phyloP scores from a whole-genome alignment of 2,888 invertebrate species.

The Monochamus alternatus region DNA sequence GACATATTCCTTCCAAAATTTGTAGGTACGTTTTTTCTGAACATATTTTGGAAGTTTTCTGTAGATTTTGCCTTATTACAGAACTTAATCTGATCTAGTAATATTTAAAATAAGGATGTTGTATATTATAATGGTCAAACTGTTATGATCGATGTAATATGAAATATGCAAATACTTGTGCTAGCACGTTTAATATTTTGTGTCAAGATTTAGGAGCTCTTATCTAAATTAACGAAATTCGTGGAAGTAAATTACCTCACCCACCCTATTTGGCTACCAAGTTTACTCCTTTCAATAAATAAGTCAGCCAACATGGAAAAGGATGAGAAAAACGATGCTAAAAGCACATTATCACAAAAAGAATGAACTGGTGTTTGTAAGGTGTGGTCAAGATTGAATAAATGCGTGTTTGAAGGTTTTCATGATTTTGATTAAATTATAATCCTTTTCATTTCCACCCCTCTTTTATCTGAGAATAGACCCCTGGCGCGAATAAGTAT shows the following conservation, averaged over 20 bases:
- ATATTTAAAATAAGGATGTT: too few relatives aligned
- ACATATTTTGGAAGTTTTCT: too few relatives aligned
- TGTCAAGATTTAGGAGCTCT: conserved; percentile 50
- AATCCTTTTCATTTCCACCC: conserved; percentile 66
- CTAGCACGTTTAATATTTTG: background rate
- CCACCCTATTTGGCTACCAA: conserved; percentile 30
- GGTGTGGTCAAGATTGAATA: conserved; percentile 67
- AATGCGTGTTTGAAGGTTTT: conserved; percentile 69
- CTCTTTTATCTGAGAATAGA: conserved; percentile 43
- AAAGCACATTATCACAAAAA: conserved; percentile 47
- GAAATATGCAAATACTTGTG: background rate
- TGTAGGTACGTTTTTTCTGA: too few relatives aligned
- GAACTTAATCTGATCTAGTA: too few relatives aligned
- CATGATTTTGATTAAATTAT: conserved; percentile 69
- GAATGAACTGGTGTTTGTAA: conserved; percentile 56
- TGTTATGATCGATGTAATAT: too few relatives aligned
- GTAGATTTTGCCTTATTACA: too few relatives aligned
- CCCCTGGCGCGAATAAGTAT: conserved; percentile 44
- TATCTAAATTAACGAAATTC: conserved; percentile 55
- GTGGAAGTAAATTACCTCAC: conserved; percentile 49
- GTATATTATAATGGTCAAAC: too few relatives aligned
- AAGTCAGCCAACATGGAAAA: conserved; percentile 13
- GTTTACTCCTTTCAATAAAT: conserved; percentile 23
- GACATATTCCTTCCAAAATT: too few relatives aligned
- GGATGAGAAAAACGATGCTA: conserved; percentile 33